phyloP scores from a whole-genome alignment of 1,140 invertebrate genomes.

The Aphelenchoides besseyi region DNA sequence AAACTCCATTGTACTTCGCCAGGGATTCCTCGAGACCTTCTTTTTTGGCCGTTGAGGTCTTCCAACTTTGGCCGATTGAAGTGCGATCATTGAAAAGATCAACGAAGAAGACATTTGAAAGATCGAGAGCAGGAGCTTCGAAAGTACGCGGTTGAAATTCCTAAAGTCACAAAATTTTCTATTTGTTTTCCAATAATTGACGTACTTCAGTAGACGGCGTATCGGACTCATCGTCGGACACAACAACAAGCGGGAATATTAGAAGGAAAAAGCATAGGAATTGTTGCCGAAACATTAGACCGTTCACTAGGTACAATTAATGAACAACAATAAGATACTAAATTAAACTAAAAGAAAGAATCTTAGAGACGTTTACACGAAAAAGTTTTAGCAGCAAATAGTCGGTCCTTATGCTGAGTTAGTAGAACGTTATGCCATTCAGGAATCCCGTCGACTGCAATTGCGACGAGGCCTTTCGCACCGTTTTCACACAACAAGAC shows the following conservation, averaged over 20 bases:
- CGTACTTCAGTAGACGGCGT: background rate
- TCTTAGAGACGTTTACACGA: too few species aligned
- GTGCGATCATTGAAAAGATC: constrained; percentile 82
- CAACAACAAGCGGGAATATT: background rate
- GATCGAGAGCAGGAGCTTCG: constrained; percentile 26
- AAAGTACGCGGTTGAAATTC: constrained; percentile 40
- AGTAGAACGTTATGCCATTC: background rate
- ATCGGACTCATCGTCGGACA: background rate
- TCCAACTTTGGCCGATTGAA: constrained; percentile 76
- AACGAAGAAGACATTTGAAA: constrained; percentile 72
- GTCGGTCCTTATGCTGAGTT: background rate
- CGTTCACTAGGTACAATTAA: too few species aligned
- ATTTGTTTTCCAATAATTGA: background rate
- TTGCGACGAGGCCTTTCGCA: too few species aligned
- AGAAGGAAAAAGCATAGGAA: background rate
- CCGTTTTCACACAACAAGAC: too few species aligned
- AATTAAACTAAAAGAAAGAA: too few species aligned
- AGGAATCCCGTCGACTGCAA: too few species aligned
- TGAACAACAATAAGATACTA: too few species aligned
- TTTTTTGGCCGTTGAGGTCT: constrained; percentile 85
- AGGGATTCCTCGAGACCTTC: constrained; percentile 81
- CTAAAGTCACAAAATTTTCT: constrained; percentile 36
- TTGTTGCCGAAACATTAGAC: background rate
- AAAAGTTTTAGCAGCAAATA: background rate
- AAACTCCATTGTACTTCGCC: constrained; percentile 87